Evolutionary conservation across 2,797 vertebrate species (phyloP), one percentile per base, ranked within the genome.

Genomic region (Morus bassanus): DNA sequence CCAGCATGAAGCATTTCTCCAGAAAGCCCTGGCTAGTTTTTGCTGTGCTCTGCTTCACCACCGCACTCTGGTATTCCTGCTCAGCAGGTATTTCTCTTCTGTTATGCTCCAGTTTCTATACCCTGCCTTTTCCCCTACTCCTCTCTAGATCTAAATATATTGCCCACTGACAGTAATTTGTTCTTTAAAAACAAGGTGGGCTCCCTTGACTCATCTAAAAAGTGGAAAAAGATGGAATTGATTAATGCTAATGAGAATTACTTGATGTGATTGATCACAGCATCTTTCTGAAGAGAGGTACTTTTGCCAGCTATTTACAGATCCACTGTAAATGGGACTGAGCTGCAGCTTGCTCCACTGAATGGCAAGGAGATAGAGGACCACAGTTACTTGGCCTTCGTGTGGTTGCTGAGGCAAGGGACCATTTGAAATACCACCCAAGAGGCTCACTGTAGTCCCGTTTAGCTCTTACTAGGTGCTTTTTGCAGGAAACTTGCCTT

Each of bases 71-170:
- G 89, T 35, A 18, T 11, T 67, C 94, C 75, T 75, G 76, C 88
- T 88, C 65, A 22, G 89, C 97, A 98, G 98, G 98, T 98, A 98
- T 57, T 81, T 67, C 19, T 64, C 51, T 76, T 31, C 30, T 68
- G 51, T 88, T 64, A 9, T 0, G 4, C 56, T 65, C 56, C 45
- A 2, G 6, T 25, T 84, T 76, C 51, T 27, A 6, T 15, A 23
- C 14, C 33, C 25, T 72, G 56, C 45, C 50, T 64, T 91, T 35
- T 0, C 31, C 24, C 30, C 10, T 0, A 1, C 31, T 37, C 50
- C 31, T 78, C 45, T 86, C 69, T 45, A 18, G 27, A 19, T 7
- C 28, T 56, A 48, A 56, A 25, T 19, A 10, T 13, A 48, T 28
- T 56, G 50, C 19, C 28, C 33, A 9, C n/a, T 4, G 3, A 21